Percentiles rank a stretch among this genome's conserved stretches.
Conservation (phyloP, 1,140 invertebrate genomes). For the Bombyx mori region ASM3026992v2 NC_085123.1:15445001-15445500, state of each 20-base stretch:
- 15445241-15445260: conserved; percentile 71
- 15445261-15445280: conserved; percentile 70
- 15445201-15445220: conserved; percentile 71
- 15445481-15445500: not conserved
- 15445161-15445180: conserved; percentile 45
- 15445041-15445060: too few species aligned
- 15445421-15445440: not conserved
- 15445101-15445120: too few species aligned
- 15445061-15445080: too few species aligned
- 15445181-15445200: conserved; percentile 73
- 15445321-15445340: not conserved
- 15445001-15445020: too few species aligned
- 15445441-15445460: not conserved
- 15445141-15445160: conserved; percentile 31
- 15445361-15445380: not conserved
- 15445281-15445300: conserved; percentile 76
- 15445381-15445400: not conserved
- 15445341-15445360: not conserved
- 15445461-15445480: not conserved
- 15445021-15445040: too few species aligned
- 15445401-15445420: too few species aligned
- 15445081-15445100: too few species aligned
- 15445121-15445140: not conserved
- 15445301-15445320: conserved; percentile 58
- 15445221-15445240: conserved; percentile 74